These are phyloP conservation scores for Oreochromis niloticus DNA, from an alignment of 2,113 vertebrate genomes.

Conservation along the genomic window DNA sequence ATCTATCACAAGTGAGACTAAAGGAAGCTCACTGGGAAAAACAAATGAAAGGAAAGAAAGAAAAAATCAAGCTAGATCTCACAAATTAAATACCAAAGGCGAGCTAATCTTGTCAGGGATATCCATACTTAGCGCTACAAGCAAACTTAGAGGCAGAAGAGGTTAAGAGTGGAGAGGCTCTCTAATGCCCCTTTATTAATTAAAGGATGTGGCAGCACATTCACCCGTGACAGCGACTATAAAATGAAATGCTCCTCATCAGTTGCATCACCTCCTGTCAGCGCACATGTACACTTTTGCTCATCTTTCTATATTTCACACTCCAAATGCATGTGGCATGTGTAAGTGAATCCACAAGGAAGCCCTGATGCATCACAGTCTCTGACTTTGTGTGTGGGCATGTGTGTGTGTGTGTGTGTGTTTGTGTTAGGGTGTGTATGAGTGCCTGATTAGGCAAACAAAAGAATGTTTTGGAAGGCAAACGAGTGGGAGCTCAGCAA, in stretches of 20 bases:
- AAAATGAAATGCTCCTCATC: slow-evolving; percentile 51
- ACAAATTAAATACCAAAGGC: background rate
- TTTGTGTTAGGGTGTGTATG: background rate
- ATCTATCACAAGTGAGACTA: background rate
- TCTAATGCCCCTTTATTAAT: slow-evolving; percentile 40
- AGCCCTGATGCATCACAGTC: background rate
- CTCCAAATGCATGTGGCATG: background rate
- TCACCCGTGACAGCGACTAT: slow-evolving; percentile 33
- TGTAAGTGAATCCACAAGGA: background rate
- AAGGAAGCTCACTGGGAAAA: background rate
- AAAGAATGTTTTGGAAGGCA: slow-evolving; percentile 65
- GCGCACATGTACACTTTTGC: background rate
- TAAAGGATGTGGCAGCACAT: slow-evolving; percentile 49
- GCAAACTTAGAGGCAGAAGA: background rate
- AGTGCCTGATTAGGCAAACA: slow-evolving; percentile 60
- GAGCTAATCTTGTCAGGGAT: background rate
- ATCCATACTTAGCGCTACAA: background rate
- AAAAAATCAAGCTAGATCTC: background rate
- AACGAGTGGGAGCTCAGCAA: slow-evolving; percentile 62
- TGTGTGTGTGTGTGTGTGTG: background rate
- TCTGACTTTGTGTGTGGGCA: background rate
- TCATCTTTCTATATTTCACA: background rate
- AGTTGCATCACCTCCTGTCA: slow-evolving; percentile 30
- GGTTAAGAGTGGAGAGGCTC: background rate
- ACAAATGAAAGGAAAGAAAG: background rate